phyloP scores from a whole-genome alignment of 2,888 invertebrate species.

The Morinoia aosen region DNA sequence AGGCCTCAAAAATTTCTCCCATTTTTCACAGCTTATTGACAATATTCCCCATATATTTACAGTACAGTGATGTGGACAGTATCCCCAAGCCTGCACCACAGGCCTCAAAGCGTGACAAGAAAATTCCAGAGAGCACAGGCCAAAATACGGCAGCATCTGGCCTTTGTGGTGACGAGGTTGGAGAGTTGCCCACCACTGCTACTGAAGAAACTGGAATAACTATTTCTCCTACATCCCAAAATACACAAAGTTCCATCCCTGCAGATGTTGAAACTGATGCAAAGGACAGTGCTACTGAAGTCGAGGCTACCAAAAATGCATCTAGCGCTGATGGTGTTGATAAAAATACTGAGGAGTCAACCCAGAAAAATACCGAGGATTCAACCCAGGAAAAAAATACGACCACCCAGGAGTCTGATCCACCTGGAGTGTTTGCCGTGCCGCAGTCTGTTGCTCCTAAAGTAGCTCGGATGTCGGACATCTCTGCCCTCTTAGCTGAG shows the following conservation, averaged over 20 bases:
- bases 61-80: background rate
- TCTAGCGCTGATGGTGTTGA: background rate
- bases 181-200: background rate
- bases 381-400: too few species aligned
- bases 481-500: constrained; percentile 9
- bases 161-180: background rate
- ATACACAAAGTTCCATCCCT: background rate
- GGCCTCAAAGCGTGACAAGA: background rate
- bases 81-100: background rate
- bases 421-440: background rate
- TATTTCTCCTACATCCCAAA: background rate
- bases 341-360: too few species aligned
- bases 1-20: background rate
- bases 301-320: background rate
- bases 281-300: background rate
- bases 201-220: background rate
- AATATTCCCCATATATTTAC: background rate
- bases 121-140: background rate
- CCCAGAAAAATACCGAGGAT: too few species aligned
- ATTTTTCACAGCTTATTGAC: too few species aligned
- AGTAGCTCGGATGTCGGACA: constrained; percentile 18
- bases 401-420: background rate
- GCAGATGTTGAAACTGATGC: background rate
- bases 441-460: background rate
- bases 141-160: background rate